These are phyloP conservation scores for Myotis vivesi DNA, from an alignment of 2,797 vertebrate species.

Conservation along the genomic window DNA sequence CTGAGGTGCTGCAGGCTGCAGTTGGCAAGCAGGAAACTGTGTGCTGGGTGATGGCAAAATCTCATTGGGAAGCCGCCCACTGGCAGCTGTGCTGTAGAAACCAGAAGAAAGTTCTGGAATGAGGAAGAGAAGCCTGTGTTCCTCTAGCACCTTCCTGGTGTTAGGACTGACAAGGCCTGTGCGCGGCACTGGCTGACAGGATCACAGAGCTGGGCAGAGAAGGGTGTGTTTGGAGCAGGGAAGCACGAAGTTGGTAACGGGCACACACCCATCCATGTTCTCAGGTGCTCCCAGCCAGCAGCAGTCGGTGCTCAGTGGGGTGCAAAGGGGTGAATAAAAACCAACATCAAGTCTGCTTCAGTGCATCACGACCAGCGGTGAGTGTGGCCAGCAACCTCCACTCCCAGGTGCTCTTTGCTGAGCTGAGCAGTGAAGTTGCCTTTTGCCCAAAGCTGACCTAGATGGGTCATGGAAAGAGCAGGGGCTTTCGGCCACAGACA, in stretches of 20 bases:
- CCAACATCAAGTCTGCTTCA: constrained; percentile 96
- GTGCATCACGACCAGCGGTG: constrained; percentile 96
- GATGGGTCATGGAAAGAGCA: constrained; percentile 5
- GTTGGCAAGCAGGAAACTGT: not conserved
- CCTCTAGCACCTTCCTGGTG: not conserved
- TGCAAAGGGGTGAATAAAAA: constrained; percentile 93
- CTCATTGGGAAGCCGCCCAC: not conserved
- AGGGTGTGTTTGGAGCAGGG: not conserved
- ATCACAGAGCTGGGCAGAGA: not conserved
- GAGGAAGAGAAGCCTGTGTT: not conserved
- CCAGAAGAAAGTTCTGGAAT: not conserved
- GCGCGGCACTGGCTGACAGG: not conserved
- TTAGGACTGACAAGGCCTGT: not conserved
- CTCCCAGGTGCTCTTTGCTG: constrained; percentile 35
- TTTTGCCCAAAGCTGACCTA: constrained; percentile 39
- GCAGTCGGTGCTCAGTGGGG: constrained; percentile 84
- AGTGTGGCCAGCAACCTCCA: constrained; percentile 70
- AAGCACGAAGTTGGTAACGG: not conserved
- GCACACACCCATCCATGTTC: not conserved
- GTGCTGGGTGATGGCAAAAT: not conserved
- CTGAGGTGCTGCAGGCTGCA: not conserved
- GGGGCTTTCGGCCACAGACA: constrained; percentile 34
- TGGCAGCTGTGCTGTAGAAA: not conserved
- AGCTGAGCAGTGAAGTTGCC: constrained; percentile 35
- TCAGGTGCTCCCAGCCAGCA: constrained; percentile 84